These are phyloP conservation scores for Sebastes schlegelii DNA, from an alignment of 2,113 vertebrate genomes.

Conservation along the genomic window DNA sequence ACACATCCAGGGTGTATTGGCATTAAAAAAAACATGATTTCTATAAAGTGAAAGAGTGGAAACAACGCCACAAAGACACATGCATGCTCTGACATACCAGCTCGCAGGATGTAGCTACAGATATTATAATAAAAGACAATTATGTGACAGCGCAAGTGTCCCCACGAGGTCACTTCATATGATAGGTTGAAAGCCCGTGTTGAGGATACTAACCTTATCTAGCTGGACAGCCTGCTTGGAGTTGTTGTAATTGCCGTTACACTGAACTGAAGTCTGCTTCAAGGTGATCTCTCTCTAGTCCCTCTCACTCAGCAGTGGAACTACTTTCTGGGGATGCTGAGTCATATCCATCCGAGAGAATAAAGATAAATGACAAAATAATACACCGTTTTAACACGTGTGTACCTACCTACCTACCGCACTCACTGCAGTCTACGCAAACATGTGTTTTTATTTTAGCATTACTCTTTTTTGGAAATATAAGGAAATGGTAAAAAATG, in stretches of 20 bases:
- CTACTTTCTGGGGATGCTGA: constrained; percentile 79
- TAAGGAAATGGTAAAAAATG: background rate
- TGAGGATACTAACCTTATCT: constrained; percentile 67
- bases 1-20: background rate
- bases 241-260: constrained; percentile 39
- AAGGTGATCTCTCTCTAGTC: constrained; percentile 78
- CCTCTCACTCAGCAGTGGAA: constrained; percentile 50
- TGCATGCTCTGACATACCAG: constrained; percentile 10
- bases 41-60: background rate
- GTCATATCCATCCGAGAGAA: constrained; percentile 73
- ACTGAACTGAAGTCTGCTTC: constrained; percentile 51
- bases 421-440: rapidly evolving
- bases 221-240: background rate
- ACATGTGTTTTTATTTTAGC: background rate
- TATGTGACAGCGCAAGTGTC: background rate
- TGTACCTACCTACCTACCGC: too few relatives aligned
- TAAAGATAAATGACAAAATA: constrained; percentile 71
- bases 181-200: background rate
- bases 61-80: background rate
- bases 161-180: background rate
- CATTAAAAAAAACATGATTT: too few relatives aligned
- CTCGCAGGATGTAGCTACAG: background rate
- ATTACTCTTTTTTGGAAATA: rapidly evolving
- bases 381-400: constrained; percentile 71
- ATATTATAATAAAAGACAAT: background rate